Evolutionary conservation across 1,140 invertebrate species (phyloP).

Genomic region (Brachionus calyciflorus): DNA sequence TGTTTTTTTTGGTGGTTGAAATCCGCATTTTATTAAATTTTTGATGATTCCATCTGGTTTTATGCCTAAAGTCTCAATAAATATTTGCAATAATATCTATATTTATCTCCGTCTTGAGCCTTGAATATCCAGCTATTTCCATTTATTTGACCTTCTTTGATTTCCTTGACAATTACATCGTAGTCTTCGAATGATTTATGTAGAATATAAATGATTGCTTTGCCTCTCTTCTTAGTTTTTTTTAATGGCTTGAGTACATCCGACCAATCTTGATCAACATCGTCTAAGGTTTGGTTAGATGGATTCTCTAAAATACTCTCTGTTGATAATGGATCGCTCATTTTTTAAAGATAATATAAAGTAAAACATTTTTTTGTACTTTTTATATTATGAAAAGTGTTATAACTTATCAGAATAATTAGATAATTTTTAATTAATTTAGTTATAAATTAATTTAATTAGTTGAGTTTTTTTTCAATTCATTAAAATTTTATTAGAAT

Average conservation of each 20-base stretch:
- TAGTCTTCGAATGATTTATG: background rate
- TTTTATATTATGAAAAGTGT: too few relatives aligned
- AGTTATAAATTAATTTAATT: too few relatives aligned
- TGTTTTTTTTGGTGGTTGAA: slow-evolving; percentile 36
- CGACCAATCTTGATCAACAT: slow-evolving; percentile 6
- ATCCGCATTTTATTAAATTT: slow-evolving; percentile 13
- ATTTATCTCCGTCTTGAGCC: background rate
- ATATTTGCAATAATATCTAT: background rate
- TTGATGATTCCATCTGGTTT: slow-evolving; percentile 4
- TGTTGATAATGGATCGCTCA: too few relatives aligned
- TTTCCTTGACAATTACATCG: slow-evolving; percentile 8
- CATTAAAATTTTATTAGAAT: too few relatives aligned
- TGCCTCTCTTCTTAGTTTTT: background rate
- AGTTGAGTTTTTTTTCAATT: too few relatives aligned
- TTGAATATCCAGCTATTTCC: background rate
- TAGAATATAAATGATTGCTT: background rate
- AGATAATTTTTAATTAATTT: too few relatives aligned
- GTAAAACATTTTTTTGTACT: too few relatives aligned
- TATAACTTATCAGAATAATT: too few relatives aligned
- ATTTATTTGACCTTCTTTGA: background rate
- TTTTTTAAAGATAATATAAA: too few relatives aligned
- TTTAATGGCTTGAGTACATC: background rate
- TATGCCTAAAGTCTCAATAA: too few relatives aligned
- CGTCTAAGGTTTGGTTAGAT: background rate
- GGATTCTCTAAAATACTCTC: too few relatives aligned